Evolutionary conservation across 2,113 vertebrate genomes (phyloP).

Genomic region (Amazona vittata): DNA sequence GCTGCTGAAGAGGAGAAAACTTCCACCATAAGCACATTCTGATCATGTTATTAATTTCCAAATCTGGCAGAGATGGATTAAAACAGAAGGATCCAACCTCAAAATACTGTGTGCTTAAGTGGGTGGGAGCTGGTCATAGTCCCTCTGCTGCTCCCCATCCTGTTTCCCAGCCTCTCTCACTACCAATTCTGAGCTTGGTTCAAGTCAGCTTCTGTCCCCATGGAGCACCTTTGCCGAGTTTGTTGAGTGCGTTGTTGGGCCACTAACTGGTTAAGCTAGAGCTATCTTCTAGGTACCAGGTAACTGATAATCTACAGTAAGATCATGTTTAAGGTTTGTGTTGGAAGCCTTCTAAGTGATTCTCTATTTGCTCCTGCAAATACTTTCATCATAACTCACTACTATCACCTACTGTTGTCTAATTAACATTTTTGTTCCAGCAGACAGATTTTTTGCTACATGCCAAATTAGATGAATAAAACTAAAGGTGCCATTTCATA

Average conservation of each 20-base stretch:
- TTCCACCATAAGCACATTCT: neutral
- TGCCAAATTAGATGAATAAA: neutral
- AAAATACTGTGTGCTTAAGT: rapidly evolving
- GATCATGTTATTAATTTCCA: neutral
- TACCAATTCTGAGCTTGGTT: neutral
- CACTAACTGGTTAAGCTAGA: neutral
- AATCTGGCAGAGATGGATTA: neutral
- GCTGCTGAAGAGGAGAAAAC: neutral
- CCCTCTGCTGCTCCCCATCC: neutral
- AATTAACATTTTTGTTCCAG: neutral
- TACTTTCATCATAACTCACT: neutral
- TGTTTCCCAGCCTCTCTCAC: neutral
- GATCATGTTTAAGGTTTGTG: neutral
- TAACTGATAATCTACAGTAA: neutral
- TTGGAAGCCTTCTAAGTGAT: neutral
- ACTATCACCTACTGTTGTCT: neutral
- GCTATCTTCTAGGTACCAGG: neutral
- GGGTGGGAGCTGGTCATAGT: neutral
- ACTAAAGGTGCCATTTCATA: neutral
- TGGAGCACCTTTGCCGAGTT: neutral
- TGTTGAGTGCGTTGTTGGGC: neutral
- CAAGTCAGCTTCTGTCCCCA: neutral
- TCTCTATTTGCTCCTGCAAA: neutral
- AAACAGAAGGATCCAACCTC: neutral
- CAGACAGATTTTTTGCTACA: neutral